These are phyloP conservation scores for Rotaria macrura DNA, from an alignment of 2,888 invertebrate species.

Conservation along the genomic window DNA sequence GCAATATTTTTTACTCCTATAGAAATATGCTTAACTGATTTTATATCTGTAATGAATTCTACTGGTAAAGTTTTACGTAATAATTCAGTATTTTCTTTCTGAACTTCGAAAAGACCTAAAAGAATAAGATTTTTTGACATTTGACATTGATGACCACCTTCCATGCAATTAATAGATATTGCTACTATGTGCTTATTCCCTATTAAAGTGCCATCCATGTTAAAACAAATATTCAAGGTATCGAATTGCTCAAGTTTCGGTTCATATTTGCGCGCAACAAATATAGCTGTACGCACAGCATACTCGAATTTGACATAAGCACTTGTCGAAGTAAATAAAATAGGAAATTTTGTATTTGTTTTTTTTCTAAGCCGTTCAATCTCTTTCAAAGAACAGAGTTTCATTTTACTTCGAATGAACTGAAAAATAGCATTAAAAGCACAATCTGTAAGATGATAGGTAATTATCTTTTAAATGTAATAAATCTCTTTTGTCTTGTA, in stretches of 20 bases:
- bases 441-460: background rate
- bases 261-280: background rate
- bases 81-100: background rate
- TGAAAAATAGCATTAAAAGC: background rate
- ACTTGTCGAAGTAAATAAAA: background rate
- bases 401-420: background rate
- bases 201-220: background rate
- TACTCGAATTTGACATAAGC: background rate
- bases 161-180: background rate
- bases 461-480: slow-evolving; percentile 15
- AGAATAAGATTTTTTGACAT: background rate
- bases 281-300: background rate
- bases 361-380: background rate
- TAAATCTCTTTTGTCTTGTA: background rate
- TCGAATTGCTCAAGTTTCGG: background rate
- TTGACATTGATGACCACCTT: background rate
- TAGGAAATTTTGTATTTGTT: background rate
- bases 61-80: background rate
- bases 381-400: background rate
- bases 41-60: background rate
- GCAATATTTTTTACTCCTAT: background rate
- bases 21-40: background rate
- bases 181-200: background rate
- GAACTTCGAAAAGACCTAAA: background rate
- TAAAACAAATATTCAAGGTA: background rate